These are phyloP conservation scores for Coendou prehensilis DNA, from an alignment of 2,797 vertebrate species.

Conservation along the genomic window DNA sequence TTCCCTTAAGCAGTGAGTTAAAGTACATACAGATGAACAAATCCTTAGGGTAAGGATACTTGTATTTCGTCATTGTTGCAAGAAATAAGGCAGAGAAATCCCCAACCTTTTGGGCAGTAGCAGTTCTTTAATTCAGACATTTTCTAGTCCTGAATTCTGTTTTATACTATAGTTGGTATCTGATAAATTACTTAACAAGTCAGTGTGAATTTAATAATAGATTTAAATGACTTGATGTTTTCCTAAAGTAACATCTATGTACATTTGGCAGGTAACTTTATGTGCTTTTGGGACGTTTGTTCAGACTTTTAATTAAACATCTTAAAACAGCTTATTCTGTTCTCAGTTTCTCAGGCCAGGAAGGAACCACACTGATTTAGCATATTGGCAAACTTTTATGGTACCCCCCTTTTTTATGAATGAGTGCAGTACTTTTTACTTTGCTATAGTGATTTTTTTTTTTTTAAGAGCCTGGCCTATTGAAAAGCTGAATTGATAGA, in stretches of 20 bases:
- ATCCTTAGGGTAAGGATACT: neutral
- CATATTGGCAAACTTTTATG: neutral
- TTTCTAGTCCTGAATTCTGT: constrained; percentile 9
- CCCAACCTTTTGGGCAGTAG: neutral
- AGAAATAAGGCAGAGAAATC: constrained; percentile 13
- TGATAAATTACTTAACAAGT: constrained; percentile 34
- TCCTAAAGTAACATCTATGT: neutral
- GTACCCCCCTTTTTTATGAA: neutral
- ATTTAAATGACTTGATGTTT: constrained; percentile 53
- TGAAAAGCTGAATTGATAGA: constrained; percentile 45
- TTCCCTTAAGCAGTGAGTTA: neutral
- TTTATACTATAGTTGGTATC: neutral
- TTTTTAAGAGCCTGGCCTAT: neutral
- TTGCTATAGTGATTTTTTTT: neutral
- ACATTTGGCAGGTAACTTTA: neutral
- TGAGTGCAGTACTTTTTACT: neutral
- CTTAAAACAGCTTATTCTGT: constrained; percentile 19
- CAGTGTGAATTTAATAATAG: constrained; percentile 30
- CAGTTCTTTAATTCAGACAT: constrained; percentile 23
- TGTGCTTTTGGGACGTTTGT: neutral
- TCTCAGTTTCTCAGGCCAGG: constrained; percentile 9
- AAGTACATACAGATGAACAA: neutral
- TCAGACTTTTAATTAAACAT: constrained; percentile 34
- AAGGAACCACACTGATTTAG: constrained; percentile 10
- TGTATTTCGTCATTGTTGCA: neutral